Evolutionary conservation across 2,888 invertebrate species (phyloP).

Genomic region (Mactromeris polynyma): DNA sequence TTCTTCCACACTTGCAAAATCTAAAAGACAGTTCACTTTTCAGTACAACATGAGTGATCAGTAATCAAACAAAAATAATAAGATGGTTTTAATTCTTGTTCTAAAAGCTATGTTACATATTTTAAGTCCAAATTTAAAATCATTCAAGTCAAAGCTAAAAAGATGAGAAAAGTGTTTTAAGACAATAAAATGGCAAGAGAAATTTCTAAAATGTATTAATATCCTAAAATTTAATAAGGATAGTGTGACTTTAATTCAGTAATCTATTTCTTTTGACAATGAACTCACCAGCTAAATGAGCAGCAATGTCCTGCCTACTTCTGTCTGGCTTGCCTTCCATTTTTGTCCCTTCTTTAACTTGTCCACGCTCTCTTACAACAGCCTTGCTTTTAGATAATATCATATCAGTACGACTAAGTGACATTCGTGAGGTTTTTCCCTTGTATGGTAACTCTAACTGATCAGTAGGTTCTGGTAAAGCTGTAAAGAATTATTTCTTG

Average conservation of each 20-base stretch:
- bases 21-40: constrained; percentile 57
- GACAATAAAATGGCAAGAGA: too few relatives aligned
- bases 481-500: not conserved
- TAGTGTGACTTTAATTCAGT: too few relatives aligned
- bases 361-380: constrained; percentile 56
- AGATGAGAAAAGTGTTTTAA: too few relatives aligned
- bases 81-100: too few relatives aligned
- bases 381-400: constrained; percentile 66
- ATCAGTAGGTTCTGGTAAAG: not conserved
- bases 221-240: too few relatives aligned
- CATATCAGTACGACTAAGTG: constrained; percentile 72
- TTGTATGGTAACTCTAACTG: constrained; percentile 37
- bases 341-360: constrained; percentile 51
- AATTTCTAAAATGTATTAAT: too few relatives aligned
- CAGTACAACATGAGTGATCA: too few relatives aligned
- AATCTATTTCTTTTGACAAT: too few relatives aligned
- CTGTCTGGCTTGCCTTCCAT: constrained; percentile 54
- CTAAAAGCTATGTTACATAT: too few relatives aligned
- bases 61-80: too few relatives aligned
- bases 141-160: too few relatives aligned
- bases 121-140: too few relatives aligned
- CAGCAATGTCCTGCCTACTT: constrained; percentile 38
- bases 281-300: constrained; percentile 55
- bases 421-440: constrained; percentile 46
- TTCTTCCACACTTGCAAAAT: constrained; percentile 76